Base-by-base conservation (phyloP, 2,113 vertebrate species). In the Benitochromis conjunctus region DNA sequence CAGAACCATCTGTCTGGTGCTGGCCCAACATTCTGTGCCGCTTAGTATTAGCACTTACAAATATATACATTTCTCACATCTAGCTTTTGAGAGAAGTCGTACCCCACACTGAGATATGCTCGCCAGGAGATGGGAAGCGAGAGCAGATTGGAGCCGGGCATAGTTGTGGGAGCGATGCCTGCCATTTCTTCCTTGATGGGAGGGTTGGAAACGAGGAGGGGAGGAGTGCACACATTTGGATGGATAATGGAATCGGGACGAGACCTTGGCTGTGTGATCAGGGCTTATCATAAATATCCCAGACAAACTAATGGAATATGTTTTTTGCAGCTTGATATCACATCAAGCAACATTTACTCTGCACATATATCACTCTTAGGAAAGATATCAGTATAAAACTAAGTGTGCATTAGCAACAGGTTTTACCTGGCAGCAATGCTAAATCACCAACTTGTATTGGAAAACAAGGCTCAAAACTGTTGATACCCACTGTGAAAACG, bases 1-100 rank as follows among this genome's bases (percentile, higher is more conserved):
- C 92, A 90, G 91, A 95, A 94, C 94, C 96, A 96, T 96, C 95
- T 95, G 96, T 94, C 92, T 95, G 92, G 87, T 89, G 83, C 85
- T 74, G 92, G 88, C 85, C 91, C 87, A 80, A 69, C 90, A 94
- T 86, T 93, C 93, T 89, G 93, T 21, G 88, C 89, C 14, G 84
- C 83, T 90, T 84, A 86, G 90, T 84, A 91, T 95, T 94, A 94
- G 93, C 92, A 85, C 94, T 94, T 93, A 93, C 92, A 93, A 94
- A 96, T 94, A 95, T 95, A 94, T 95, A 94, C 91, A 92, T 93
- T 94, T 93, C 92, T 94, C 94, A 93, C 92, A 89, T 86, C 46
- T 11, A 51, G 89, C 88, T 80, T 85, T 90, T 84, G 88, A 92
- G 87, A 80, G 82, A 87, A 90, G 93, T 84, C 31, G 43, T 81